Evolutionary conservation across 2,888 invertebrate genomes (phyloP).

Genomic region (Stenotaenia linearis): DNA sequence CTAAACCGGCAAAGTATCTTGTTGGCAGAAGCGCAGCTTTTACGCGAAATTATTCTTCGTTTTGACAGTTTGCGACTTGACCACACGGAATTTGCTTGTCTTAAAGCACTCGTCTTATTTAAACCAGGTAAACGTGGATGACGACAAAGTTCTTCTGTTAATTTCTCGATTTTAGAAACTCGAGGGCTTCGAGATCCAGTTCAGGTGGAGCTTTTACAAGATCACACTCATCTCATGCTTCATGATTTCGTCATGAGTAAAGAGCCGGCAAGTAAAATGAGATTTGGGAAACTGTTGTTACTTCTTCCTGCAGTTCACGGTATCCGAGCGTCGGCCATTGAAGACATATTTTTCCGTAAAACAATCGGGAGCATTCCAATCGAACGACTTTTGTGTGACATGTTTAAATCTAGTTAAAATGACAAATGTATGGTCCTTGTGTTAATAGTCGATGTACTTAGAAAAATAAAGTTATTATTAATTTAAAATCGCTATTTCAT

Average conservation of each 20-base stretch:
- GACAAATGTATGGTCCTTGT: no score
- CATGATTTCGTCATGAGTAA: conserved; percentile 59
- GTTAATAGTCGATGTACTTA: conserved; percentile 46
- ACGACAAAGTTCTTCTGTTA: no score
- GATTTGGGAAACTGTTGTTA: conserved; percentile 68
- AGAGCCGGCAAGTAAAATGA: conserved; percentile 43
- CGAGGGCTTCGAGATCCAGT: conserved; percentile 58
- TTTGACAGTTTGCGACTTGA: conserved; percentile 64
- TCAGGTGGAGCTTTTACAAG: conserved; percentile 60
- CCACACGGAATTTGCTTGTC: conserved; percentile 74
- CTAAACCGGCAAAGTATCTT: conserved; percentile 53
- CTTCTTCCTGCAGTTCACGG: conserved; percentile 61
- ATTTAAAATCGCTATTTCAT: no score
- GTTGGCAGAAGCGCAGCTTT: conserved; percentile 53
- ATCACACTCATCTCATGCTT: conserved; percentile 70
- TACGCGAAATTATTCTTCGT: conserved; percentile 61
- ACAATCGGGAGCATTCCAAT: conserved; percentile 69
- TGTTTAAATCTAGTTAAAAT: conserved; percentile 53
- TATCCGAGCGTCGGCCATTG: conserved; percentile 54
- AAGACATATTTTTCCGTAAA: conserved; percentile 70
- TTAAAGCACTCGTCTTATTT: conserved; percentile 76
- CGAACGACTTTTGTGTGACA: conserved; percentile 62
- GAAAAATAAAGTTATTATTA: no score
- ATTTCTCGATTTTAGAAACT: conserved; percentile 52
- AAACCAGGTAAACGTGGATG: conserved; percentile 60